phyloP scores from a whole-genome alignment of 2,888 invertebrate species.

The Rhimphoctona megacephalus region DNA sequence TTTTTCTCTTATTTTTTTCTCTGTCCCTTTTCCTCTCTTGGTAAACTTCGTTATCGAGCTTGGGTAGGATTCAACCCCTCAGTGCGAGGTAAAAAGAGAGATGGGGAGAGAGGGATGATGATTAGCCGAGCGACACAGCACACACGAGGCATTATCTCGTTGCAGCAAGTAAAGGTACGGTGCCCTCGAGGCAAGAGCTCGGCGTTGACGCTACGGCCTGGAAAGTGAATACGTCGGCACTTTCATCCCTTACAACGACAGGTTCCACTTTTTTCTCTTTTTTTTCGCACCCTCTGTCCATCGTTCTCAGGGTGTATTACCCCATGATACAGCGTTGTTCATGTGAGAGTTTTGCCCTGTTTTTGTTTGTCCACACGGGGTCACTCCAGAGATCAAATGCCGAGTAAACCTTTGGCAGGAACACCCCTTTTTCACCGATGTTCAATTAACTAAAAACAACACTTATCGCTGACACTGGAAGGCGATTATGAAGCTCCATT shows the following conservation, averaged over 20 bases:
- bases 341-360: slow-evolving; percentile 35
- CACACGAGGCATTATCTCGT: slow-evolving; percentile 66
- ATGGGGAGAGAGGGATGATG: slow-evolving; percentile 52
- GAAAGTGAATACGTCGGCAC: slow-evolving; percentile 68
- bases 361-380: slow-evolving; percentile 40
- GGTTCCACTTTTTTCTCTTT: slow-evolving; percentile 39
- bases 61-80: slow-evolving; percentile 9
- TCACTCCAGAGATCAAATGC: slow-evolving; percentile 36
- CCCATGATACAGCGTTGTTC: slow-evolving; percentile 42
- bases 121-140: slow-evolving; percentile 65
- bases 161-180: slow-evolving; percentile 55
- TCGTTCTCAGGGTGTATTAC: slow-evolving; percentile 50
- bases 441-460: slow-evolving; percentile 8
- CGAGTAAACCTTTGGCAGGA: slow-evolving; percentile 12
- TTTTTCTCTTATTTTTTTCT: not conserved
- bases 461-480: not conserved
- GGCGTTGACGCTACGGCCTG: slow-evolving; percentile 40
- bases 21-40: slow-evolving; percentile 39
- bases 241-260: slow-evolving; percentile 55
- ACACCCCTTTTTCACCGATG: not conserved
- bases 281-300: slow-evolving; percentile 18
- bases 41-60: slow-evolving; percentile 67
- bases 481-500: not conserved
- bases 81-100: slow-evolving; percentile 40
- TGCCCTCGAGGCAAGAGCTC: slow-evolving; percentile 46